Conservation (phyloP, 2,888 invertebrate genomes). For the Pachycephus smyrnensis region DNA sequence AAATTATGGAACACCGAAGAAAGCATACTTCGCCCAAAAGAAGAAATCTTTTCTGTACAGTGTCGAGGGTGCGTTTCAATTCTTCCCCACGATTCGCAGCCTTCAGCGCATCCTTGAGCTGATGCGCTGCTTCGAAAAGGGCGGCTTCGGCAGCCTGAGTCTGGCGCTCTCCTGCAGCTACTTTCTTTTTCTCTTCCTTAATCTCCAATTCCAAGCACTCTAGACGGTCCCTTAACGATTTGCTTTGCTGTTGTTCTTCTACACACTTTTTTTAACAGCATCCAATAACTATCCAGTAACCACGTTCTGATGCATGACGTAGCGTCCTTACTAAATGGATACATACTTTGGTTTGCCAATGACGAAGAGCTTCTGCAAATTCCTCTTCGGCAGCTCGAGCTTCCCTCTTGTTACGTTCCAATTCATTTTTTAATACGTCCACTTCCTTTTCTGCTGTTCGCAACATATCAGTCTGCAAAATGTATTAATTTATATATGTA, state of each 20-base stretch:
- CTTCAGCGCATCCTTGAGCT: slow-evolving; percentile 63
- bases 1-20: neutral
- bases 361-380: slow-evolving; percentile 51
- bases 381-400: slow-evolving; percentile 51
- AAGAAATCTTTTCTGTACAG: slow-evolving; percentile 58
- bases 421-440: slow-evolving; percentile 67
- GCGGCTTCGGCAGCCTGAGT: slow-evolving; percentile 64
- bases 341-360: slow-evolving; percentile 58
- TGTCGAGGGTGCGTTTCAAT: slow-evolving; percentile 56
- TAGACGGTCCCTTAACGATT: slow-evolving; percentile 67
- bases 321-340: neutral
- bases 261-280: slow-evolving; percentile 64
- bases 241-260: slow-evolving; percentile 70
- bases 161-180: slow-evolving; percentile 50
- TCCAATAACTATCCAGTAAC: neutral
- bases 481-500: neutral
- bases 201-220: slow-evolving; percentile 70
- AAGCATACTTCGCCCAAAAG: slow-evolving; percentile 58
- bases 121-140: slow-evolving; percentile 66
- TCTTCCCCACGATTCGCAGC: slow-evolving; percentile 64
- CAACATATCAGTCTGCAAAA: slow-evolving; percentile 71
- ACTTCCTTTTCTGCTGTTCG: slow-evolving; percentile 70
- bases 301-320: neutral
- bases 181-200: slow-evolving; percentile 66
- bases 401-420: slow-evolving; percentile 67